Evolutionary conservation across 2,113 vertebrate genomes (phyloP).

Genomic region (Clarias batrachus): DNA sequence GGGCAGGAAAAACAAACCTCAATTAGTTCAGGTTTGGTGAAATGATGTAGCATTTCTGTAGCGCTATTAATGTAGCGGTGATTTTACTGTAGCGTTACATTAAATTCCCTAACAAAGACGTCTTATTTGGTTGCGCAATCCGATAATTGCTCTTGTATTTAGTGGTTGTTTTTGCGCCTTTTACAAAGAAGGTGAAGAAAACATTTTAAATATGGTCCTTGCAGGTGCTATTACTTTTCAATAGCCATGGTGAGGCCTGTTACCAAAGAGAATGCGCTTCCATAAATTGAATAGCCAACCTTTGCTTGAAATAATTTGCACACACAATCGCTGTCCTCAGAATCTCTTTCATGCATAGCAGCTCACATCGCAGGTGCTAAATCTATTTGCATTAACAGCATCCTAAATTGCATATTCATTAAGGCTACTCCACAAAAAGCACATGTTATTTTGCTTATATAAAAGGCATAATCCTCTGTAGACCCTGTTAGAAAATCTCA

Average conservation of each 20-base stretch:
- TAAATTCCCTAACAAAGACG: not conserved
- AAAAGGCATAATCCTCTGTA: not conserved
- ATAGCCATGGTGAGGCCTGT: not conserved
- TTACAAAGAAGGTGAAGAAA: not conserved
- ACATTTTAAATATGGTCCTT: not conserved
- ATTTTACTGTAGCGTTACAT: not conserved
- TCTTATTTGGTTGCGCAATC: not conserved
- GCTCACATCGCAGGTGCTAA: not conserved
- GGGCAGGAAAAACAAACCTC: not conserved
- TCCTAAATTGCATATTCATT: conserved; percentile 1
- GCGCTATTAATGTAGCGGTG: not conserved
- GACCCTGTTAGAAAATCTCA: not conserved
- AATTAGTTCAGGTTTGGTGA: not conserved
- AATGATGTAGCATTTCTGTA: not conserved
- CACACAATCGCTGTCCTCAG: not conserved
- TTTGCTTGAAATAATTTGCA: not conserved
- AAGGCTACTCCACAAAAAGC: not conserved
- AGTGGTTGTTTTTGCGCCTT: not conserved
- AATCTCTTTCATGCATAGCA: conserved; percentile 6
- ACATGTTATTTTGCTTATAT: not conserved
- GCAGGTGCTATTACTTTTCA: not conserved
- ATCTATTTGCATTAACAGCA: conserved; percentile 21
- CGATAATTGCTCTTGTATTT: not conserved
- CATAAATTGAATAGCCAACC: not conserved
- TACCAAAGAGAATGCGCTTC: not conserved